Percentiles rank a stretch among this genome's conserved stretches.
Conservation (phyloP, 2,888 invertebrate species). For the Stomorhina lunata region DNA sequence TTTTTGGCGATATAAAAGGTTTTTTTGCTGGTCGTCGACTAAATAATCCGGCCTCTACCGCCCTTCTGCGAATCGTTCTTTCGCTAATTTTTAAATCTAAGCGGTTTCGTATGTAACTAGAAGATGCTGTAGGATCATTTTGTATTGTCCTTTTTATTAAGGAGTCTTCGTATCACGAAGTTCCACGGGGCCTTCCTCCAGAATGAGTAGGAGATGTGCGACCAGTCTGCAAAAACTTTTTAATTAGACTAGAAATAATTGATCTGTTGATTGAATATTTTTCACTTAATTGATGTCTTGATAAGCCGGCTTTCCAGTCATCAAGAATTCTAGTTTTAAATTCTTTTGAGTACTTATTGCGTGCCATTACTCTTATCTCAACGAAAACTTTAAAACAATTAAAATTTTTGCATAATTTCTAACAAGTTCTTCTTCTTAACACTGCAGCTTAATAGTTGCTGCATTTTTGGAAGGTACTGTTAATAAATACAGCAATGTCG, state of each 20-base stretch:
- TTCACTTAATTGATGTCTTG: constrained; percentile 1
- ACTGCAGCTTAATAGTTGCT: too few species aligned
- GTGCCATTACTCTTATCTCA: constrained; percentile 4
- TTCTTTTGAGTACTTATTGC: not conserved
- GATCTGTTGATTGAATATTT: not conserved
- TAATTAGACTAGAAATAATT: not conserved
- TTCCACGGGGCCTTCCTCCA: not conserved
- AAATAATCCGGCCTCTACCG: too few species aligned
- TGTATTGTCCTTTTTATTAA: constrained; percentile 9
- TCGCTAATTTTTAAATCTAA: constrained; percentile 1
- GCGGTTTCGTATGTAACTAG: not conserved
- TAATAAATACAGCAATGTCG: not conserved
- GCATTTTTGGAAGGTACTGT: constrained; percentile 6
- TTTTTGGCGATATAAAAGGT: not conserved
- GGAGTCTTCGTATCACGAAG: not conserved
- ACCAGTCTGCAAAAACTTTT: constrained; percentile 23
- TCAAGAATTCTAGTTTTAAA: constrained; percentile 3
- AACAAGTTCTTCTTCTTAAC: constrained; percentile 3
- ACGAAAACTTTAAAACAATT: too few species aligned
- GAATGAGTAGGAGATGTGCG: not conserved
- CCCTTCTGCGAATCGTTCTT: too few species aligned
- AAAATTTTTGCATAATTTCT: not conserved
- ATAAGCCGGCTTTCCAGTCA: not conserved
- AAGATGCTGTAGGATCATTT: constrained; percentile 6
- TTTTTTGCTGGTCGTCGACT: not conserved